Conservation (phyloP, 2,113 vertebrate species). For the Psittacara wagleri region DNA sequence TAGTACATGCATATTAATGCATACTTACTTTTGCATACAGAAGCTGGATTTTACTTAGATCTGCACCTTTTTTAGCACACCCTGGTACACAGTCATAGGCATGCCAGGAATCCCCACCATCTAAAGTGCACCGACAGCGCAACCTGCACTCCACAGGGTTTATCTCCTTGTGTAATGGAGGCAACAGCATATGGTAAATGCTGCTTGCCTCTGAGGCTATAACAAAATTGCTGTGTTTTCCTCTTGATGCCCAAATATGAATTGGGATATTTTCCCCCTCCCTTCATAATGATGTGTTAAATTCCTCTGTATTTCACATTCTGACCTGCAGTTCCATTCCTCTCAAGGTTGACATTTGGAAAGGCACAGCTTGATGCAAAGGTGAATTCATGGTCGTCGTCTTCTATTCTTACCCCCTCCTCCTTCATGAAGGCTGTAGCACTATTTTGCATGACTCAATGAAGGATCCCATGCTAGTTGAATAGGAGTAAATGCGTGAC, state of each 20-base stretch:
- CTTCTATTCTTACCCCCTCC: neutral
- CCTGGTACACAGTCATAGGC: neutral
- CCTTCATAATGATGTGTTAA: neutral
- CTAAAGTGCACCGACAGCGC: neutral
- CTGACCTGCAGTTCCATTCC: neutral
- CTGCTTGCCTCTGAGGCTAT: neutral
- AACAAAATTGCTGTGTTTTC: neutral
- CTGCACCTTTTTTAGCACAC: neutral
- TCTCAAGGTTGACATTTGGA: neutral
- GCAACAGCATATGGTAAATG: neutral
- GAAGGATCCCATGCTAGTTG: rapidly evolving
- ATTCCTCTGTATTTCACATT: neutral
- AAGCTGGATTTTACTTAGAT: neutral
- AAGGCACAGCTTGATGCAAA: neutral
- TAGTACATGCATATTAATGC: neutral
- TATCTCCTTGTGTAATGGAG: neutral
- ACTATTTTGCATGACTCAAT: neutral
- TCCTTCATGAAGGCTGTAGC: neutral
- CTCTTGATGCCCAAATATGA: conserved; percentile 5
- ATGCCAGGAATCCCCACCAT: neutral
- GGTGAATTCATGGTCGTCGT: neutral
- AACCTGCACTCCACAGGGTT: neutral
- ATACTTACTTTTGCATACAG: neutral
- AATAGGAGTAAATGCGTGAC: rapidly evolving
- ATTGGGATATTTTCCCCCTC: neutral